Conservation (phyloP, 2,888 invertebrate species). For the Boloria euphrosyne region DNA sequence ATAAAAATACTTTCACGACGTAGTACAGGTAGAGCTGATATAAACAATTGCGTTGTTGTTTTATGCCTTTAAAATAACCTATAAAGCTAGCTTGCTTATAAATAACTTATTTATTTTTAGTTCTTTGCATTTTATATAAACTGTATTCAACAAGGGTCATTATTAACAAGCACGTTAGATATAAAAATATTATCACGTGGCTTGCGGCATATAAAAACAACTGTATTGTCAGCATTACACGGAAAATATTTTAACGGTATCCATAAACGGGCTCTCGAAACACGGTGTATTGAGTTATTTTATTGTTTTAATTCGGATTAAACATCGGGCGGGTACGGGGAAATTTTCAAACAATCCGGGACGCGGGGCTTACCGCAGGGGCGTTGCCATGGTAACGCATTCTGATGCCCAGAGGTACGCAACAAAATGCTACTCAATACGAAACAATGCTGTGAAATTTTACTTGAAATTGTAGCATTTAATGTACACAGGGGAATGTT, state of each 20-base stretch:
- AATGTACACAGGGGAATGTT: slow-evolving; percentile 34
- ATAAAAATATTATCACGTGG: slow-evolving; percentile 37
- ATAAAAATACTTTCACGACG: slow-evolving; percentile 24
- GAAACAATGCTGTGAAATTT: slow-evolving; percentile 43
- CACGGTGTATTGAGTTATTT: slow-evolving; percentile 61
- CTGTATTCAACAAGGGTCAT: background rate
- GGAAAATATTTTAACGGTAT: slow-evolving; percentile 55
- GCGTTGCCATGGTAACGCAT: slow-evolving; percentile 75
- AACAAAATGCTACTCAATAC: slow-evolving; percentile 51
- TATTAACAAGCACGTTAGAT: slow-evolving; percentile 19
- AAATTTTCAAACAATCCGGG: slow-evolving; percentile 71
- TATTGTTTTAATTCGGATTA: slow-evolving; percentile 74
- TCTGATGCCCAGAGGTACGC: slow-evolving; percentile 55
- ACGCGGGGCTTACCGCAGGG: slow-evolving; percentile 65
- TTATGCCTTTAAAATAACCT: slow-evolving; percentile 16
- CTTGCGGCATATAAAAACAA: slow-evolving; percentile 28
- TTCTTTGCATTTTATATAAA: slow-evolving; percentile 18
- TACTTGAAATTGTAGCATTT: slow-evolving; percentile 33
- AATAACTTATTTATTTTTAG: slow-evolving; percentile 26
- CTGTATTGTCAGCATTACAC: slow-evolving; percentile 43
- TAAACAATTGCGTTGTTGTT: slow-evolving; percentile 22
- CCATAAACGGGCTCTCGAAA: slow-evolving; percentile 47
- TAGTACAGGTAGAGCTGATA: slow-evolving; percentile 11
- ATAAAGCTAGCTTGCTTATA: slow-evolving; percentile 23
- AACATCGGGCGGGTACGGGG: slow-evolving; percentile 59